These are phyloP conservation scores for Azemiops feae DNA, from an alignment of 2,113 vertebrate genomes.

Conservation along the genomic window DNA sequence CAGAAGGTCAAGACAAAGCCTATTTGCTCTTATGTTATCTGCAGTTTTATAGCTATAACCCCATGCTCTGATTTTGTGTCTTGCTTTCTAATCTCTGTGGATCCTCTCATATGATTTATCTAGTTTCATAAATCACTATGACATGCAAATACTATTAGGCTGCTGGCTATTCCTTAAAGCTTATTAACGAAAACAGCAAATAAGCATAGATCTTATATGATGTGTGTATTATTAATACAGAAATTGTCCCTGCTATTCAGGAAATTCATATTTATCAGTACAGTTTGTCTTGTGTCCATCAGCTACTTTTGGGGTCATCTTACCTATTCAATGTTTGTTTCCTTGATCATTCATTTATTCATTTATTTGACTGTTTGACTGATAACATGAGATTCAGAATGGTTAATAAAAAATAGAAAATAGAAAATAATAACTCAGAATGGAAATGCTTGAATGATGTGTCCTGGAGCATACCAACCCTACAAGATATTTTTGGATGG, in stretches of 20 bases:
- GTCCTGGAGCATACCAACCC: not conserved
- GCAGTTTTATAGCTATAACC: slow-evolving; percentile 12
- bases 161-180: slow-evolving; percentile 24
- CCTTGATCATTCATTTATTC: not conserved
- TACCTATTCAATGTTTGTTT: not conserved
- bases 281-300: not conserved
- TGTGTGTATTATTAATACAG: not conserved
- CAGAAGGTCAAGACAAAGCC: slow-evolving; percentile 11
- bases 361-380: not conserved
- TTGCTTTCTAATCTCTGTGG: slow-evolving; percentile 27
- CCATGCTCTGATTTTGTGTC: slow-evolving; percentile 30
- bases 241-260: not conserved
- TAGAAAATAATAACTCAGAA: not conserved
- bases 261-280: not conserved
- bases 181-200: slow-evolving; percentile 26
- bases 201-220: not conserved
- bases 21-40: slow-evolving; percentile 31
- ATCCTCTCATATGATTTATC: slow-evolving; percentile 22
- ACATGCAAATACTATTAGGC: slow-evolving; percentile 30
- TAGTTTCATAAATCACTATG: slow-evolving; percentile 27
- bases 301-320: not conserved
- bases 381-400: not conserved
- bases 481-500: not conserved
- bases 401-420: not conserved
- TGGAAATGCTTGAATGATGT: not conserved